Evolutionary conservation across 2,888 invertebrate species (phyloP).

Genomic region (Xestia ashworthii): DNA sequence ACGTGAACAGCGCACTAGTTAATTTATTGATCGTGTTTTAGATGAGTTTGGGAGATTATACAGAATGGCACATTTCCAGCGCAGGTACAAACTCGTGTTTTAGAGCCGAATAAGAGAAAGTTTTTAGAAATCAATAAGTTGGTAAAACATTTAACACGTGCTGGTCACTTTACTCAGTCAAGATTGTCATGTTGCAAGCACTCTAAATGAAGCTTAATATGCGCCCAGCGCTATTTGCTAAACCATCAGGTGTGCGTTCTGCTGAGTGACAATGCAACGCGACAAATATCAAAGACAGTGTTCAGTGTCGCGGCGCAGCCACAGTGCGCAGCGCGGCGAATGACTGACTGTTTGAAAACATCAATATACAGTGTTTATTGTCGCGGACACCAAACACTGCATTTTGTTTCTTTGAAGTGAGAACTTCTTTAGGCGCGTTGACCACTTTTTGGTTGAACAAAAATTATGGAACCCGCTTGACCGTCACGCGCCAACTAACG

Average conservation of each 20-base stretch:
- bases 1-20: not conserved
- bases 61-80: not conserved
- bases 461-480: too few relatives aligned
- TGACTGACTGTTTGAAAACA: not conserved
- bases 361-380: not conserved
- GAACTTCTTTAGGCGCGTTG: too few relatives aligned
- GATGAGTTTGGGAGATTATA: not conserved
- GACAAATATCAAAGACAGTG: not conserved
- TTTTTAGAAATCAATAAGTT: not conserved
- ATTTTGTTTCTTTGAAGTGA: too few relatives aligned
- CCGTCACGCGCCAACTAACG: too few relatives aligned
- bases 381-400: not conserved
- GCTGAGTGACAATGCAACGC: not conserved
- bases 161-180: not conserved
- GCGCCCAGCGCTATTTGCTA: not conserved
- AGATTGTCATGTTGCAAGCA: not conserved
- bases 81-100: not conserved
- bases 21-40: not conserved
- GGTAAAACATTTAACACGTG: not conserved
- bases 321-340: not conserved
- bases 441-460: too few relatives aligned
- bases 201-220: not conserved
- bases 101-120: not conserved
- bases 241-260: not conserved
- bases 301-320: not conserved